A percentile compares a stretch with the other conserved stretches of the same genome.
Conservation (phyloP, 2,888 invertebrate species). For the Tanypteryx hageni region DNA sequence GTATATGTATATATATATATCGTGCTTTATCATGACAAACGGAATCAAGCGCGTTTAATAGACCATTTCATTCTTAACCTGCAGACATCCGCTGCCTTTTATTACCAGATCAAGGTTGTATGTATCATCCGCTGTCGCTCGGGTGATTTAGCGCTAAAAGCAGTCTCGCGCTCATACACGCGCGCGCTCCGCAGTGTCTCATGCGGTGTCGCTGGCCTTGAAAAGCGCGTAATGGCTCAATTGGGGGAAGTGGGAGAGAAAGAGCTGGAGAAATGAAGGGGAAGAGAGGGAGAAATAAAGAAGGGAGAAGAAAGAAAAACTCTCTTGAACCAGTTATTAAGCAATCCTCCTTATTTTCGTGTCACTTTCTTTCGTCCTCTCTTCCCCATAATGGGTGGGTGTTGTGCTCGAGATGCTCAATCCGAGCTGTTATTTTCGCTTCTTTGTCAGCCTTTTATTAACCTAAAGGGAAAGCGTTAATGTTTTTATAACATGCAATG, state of each 20-base stretch:
- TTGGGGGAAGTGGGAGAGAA: not conserved
- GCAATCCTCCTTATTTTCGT: not conserved
- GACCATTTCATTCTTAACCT: not conserved
- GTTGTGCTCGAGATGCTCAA: not conserved
- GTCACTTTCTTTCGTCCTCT: not conserved
- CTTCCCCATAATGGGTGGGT: not conserved
- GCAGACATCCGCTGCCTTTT: constrained; percentile 21
- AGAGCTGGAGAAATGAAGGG: not conserved
- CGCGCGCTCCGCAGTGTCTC: not conserved
- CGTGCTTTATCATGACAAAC: not conserved
- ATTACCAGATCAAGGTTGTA: not conserved
- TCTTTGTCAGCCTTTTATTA: not conserved
- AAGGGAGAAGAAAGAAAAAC: not conserved
- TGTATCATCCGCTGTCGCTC: not conserved
- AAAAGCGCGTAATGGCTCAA: not conserved
- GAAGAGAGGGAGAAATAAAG: not conserved
- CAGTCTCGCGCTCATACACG: not conserved
- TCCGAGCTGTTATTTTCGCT: not conserved
- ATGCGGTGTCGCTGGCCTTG: not conserved
- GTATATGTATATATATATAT: too few species aligned
- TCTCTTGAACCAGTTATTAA: constrained; percentile 7
- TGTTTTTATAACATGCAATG: not conserved
- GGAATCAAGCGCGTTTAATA: not conserved
- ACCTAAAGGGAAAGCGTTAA: not conserved
- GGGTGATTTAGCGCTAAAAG: not conserved